phyloP scores from a whole-genome alignment of 2,888 invertebrate species.

The Noctua janthe region DNA sequence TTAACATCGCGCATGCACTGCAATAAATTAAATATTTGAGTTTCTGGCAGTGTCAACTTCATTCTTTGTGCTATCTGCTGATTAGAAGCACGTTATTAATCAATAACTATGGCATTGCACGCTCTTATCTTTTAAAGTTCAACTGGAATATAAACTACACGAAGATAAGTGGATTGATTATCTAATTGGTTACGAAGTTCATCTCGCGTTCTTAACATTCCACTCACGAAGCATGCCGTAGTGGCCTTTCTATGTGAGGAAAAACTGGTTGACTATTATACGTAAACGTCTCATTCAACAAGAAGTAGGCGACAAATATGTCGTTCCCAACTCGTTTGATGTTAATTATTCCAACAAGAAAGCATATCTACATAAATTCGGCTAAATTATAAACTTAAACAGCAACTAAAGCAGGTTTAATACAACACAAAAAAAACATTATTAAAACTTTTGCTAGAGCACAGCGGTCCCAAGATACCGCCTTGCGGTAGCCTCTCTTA shows the following conservation, averaged over 20 bases:
- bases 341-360: slow-evolving; percentile 3
- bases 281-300: slow-evolving; percentile 16
- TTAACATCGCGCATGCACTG: slow-evolving; percentile 27
- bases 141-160: slow-evolving; percentile 40
- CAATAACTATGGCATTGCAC: slow-evolving; percentile 42
- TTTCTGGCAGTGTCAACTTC: slow-evolving; percentile 27
- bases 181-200: slow-evolving; percentile 43
- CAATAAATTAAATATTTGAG: slow-evolving; percentile 23
- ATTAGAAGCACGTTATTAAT: slow-evolving; percentile 40
- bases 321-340: slow-evolving; percentile 2
- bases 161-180: slow-evolving; percentile 47
- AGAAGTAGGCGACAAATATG: background rate
- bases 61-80: slow-evolving; percentile 33
- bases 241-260: slow-evolving; percentile 25
- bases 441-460: background rate
- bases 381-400: background rate
- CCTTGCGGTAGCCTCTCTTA: slow-evolving; percentile 34
- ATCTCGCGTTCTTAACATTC: slow-evolving; percentile 42
- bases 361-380: background rate
- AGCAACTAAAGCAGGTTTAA: background rate
- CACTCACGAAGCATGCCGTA: slow-evolving; percentile 16
- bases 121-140: slow-evolving; percentile 60
- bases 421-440: background rate
- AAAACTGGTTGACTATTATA: slow-evolving; percentile 43
- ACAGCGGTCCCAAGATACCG: slow-evolving; percentile 4